Evolutionary conservation across 2,888 invertebrate genomes (phyloP).

Genomic region (Congeria kusceri): DNA sequence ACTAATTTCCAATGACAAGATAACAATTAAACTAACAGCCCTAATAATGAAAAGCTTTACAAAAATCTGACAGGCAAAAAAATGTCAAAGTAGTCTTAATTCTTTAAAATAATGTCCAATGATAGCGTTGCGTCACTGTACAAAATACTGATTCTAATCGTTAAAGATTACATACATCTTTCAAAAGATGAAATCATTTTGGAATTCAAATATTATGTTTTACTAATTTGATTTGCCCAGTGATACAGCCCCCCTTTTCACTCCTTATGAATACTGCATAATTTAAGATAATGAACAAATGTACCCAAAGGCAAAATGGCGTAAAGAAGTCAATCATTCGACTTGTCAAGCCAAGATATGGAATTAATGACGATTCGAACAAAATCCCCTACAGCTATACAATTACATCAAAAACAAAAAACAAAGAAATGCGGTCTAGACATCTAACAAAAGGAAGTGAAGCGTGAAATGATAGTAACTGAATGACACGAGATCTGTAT

Average conservation of each 20-base stretch:
- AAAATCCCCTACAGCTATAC: neutral
- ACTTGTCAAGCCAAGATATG: conserved; percentile 29
- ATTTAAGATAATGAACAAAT: neutral
- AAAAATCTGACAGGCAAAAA: too few species aligned
- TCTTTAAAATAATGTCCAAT: too few species aligned
- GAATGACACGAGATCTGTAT: too few species aligned
- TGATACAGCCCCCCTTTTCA: neutral
- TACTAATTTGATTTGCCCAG: conserved; percentile 18
- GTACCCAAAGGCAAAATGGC: conserved; percentile 7
- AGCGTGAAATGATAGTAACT: too few species aligned
- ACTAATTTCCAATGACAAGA: neutral
- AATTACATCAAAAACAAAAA: neutral
- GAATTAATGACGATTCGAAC: conserved; percentile 48
- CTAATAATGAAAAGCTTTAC: too few species aligned
- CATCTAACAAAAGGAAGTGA: too few species aligned
- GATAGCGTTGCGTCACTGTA: neutral
- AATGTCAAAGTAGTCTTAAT: too few species aligned
- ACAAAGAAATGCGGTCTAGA: neutral
- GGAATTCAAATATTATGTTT: conserved; percentile 30
- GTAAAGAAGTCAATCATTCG: conserved; percentile 23
- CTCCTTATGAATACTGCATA: neutral
- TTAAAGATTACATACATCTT: neutral
- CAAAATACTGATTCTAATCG: neutral
- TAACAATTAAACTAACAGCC: too few species aligned
- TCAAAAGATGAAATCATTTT: conserved; percentile 9